Conservation (phyloP, 1,140 invertebrate species). For the Drosophila murphyi region DNA sequence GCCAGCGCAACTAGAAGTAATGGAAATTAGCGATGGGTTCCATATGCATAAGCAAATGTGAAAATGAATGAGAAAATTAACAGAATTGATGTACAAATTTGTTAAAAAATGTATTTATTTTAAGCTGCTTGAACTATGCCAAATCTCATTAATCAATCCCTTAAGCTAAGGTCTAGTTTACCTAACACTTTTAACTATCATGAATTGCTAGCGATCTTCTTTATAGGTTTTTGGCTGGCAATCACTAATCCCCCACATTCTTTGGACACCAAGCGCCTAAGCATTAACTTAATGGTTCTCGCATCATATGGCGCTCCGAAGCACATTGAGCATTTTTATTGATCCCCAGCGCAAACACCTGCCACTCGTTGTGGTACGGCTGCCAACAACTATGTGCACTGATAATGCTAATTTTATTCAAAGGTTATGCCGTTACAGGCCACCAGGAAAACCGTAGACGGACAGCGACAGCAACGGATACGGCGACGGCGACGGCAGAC, state of each 20-base stretch:
- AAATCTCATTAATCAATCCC: no score
- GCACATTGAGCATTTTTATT: conserved; percentile 70
- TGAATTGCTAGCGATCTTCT: background rate
- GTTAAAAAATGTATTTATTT: no score
- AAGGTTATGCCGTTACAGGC: conserved; percentile 74
- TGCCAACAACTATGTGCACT: conserved; percentile 43
- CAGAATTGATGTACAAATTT: no score
- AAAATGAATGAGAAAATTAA: no score
- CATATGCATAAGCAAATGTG: no score
- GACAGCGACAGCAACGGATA: conserved; percentile 41
- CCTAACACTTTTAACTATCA: background rate
- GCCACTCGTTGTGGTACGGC: conserved; percentile 42
- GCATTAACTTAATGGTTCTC: conserved; percentile 45
- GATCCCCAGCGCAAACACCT: conserved; percentile 38
- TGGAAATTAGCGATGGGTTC: background rate
- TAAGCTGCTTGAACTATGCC: no score
- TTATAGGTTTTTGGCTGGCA: background rate
- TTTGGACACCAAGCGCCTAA: conserved; percentile 4
- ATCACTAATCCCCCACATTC: background rate
- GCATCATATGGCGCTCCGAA: conserved; percentile 62
- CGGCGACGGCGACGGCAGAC: background rate
- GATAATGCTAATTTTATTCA: conserved; percentile 81
- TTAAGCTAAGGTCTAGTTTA: background rate
- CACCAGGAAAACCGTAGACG: conserved; percentile 30
- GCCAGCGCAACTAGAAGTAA: background rate